These are phyloP conservation scores for Coenonympha glycerion DNA, from an alignment of 2,888 invertebrate genomes.

Conservation along the genomic window DNA sequence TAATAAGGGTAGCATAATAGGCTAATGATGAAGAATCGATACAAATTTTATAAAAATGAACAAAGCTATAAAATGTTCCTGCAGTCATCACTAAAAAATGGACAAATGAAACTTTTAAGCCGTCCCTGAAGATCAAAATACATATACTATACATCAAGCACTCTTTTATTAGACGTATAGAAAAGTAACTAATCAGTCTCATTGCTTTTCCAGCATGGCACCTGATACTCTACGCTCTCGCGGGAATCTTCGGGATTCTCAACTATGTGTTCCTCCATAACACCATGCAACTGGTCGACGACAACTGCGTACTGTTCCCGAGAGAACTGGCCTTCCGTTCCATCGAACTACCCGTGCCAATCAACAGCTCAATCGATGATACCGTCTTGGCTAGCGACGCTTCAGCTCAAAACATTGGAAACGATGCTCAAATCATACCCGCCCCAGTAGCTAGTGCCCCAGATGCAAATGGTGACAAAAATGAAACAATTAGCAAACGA, in stretches of 20 bases:
- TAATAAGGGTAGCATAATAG: too few species aligned
- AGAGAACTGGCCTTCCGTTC: conserved; percentile 48
- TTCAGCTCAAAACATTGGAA: conserved; percentile 12
- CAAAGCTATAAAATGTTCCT: too few species aligned
- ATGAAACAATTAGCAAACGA: conserved; percentile 14
- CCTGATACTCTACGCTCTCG: conserved; percentile 48
- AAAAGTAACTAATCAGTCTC: neutral
- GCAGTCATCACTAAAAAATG: too few species aligned
- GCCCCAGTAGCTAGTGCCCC: conserved; percentile 16
- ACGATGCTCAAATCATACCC: conserved; percentile 22
- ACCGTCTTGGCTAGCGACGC: conserved; percentile 6
- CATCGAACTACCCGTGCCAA: conserved; percentile 35
- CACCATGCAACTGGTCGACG: conserved; percentile 50
- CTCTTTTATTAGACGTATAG: too few species aligned
- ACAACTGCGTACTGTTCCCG: conserved; percentile 56
- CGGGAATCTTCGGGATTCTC: conserved; percentile 54
- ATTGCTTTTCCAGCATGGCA: conserved; percentile 58
- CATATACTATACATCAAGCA: too few species aligned
- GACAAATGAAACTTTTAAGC: too few species aligned
- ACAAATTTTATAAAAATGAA: too few species aligned
- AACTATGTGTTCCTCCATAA: conserved; percentile 61
- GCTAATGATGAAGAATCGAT: too few species aligned
- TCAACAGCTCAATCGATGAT: conserved; percentile 19
- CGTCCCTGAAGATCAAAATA: too few species aligned
- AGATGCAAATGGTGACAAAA: conserved; percentile 5